These are phyloP conservation scores for Listronotus bonariensis DNA, from an alignment of 1,140 invertebrate species.

Conservation along the genomic window DNA sequence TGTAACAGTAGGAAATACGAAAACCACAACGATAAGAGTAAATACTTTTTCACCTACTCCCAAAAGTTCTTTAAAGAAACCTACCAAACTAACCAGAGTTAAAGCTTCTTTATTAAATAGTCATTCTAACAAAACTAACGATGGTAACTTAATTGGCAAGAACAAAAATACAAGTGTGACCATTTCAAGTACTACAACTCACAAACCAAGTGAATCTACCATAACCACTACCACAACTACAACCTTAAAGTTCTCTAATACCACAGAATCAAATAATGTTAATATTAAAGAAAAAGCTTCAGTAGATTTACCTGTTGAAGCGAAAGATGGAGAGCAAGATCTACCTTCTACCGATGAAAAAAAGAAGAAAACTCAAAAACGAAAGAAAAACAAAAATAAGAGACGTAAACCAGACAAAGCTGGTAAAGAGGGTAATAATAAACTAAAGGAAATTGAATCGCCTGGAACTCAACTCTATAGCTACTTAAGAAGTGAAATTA, in stretches of 20 bases:
- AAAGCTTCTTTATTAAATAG: conserved; percentile 46
- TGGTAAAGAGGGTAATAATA: conserved; percentile 56
- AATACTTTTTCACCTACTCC: conserved; percentile 33
- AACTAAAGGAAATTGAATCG: conserved; percentile 57
- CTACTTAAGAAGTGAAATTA: conserved; percentile 76
- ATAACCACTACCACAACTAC: too few species aligned
- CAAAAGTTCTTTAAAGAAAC: conserved; percentile 27
- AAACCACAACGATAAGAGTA: conserved; percentile 37
- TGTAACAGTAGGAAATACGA: conserved; percentile 40
- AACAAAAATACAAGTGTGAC: conserved; percentile 34
- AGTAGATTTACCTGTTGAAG: conserved; percentile 52
- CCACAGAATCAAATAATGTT: not conserved
- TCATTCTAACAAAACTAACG: conserved; percentile 37
- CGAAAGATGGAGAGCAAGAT: conserved; percentile 63
- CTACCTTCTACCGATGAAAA: conserved; percentile 52
- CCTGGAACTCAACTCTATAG: conserved; percentile 77
- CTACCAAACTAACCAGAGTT: conserved; percentile 47
- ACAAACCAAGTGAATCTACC: conserved; percentile 35
- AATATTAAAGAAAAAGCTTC: conserved; percentile 30
- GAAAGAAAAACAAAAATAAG: conserved; percentile 66
- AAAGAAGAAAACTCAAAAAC: conserved; percentile 57
- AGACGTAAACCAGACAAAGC: conserved; percentile 62
- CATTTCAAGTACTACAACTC: conserved; percentile 39
- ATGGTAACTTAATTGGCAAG: conserved; percentile 10
- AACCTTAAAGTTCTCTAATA: conserved; percentile 26